Evolutionary conservation across 2,113 vertebrate genomes (phyloP).

Genomic region (Chiloscyllium plagiosum): DNA sequence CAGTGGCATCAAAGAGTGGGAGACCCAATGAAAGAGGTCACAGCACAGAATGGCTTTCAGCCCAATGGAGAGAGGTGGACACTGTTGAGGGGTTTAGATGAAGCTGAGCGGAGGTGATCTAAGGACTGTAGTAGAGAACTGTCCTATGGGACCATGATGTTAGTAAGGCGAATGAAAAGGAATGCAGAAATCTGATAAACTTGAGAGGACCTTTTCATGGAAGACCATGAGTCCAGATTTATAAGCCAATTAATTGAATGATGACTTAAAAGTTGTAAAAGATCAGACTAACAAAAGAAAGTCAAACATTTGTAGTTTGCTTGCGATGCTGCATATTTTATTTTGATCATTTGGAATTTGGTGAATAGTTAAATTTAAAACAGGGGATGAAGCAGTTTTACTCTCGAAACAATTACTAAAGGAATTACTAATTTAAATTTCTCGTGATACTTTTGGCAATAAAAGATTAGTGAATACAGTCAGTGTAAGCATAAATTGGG

Average conservation of each 20-base stretch:
- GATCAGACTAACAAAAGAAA: background rate
- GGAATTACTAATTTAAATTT: background rate
- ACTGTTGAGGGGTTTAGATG: background rate
- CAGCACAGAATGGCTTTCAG: background rate
- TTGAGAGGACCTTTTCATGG: background rate
- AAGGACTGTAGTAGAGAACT: background rate
- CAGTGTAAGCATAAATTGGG: background rate
- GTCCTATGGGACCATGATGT: background rate
- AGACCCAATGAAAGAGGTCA: background rate
- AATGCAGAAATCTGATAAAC: background rate
- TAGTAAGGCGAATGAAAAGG: background rate
- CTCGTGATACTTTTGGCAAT: background rate
- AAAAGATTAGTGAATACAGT: background rate
- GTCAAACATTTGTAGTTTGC: background rate
- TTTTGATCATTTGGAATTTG: background rate
- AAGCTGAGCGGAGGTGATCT: background rate
- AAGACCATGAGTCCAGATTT: background rate
- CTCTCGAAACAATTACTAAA: background rate
- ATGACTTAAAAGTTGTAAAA: background rate
- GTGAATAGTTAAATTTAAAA: background rate
- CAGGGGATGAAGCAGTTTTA: background rate
- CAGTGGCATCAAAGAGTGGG: background rate
- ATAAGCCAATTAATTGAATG: background rate
- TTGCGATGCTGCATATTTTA: background rate
- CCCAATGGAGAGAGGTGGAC: background rate